A percentile compares a stretch with the other conserved stretches of the same genome.
Evolutionary conservation across 2,888 invertebrate genomes (phyloP).

Genomic region (Pachliopta kotzebuea): DNA sequence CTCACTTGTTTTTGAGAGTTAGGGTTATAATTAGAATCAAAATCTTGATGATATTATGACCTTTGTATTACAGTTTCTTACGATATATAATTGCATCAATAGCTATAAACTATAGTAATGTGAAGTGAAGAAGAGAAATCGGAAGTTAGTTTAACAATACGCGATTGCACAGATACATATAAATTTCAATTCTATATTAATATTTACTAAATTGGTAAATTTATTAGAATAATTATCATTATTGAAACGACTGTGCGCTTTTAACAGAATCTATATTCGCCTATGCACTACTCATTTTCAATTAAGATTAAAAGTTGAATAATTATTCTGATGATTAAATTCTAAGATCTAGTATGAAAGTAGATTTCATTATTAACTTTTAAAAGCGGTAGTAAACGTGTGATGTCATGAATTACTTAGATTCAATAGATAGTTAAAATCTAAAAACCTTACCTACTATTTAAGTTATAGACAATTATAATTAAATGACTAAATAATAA

Average conservation of each 20-base stretch:
- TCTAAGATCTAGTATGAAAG: neutral
- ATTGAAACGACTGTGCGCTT: slow-evolving; percentile 21
- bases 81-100: neutral
- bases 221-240: slow-evolving; percentile 2
- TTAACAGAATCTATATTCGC: slow-evolving; percentile 4
- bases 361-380: neutral
- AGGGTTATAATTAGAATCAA: too few relatives aligned
- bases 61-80: neutral
- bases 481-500: neutral
- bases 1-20: too few relatives aligned
- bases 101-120: neutral
- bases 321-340: neutral
- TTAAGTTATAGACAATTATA: neutral
- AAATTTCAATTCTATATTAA: slow-evolving; percentile 1
- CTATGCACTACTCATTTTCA: slow-evolving; percentile 3
- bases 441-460: slow-evolving; percentile 1
- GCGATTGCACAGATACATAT: neutral
- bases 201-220: neutral
- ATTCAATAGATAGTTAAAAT: neutral
- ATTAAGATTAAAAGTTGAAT: slow-evolving; percentile 1
- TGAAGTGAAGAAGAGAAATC: neutral
- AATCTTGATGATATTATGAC: neutral
- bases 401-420: neutral
- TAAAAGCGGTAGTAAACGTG: slow-evolving; percentile 1
- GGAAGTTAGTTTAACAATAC: neutral